These are phyloP conservation scores for Chelonia mydas DNA, from an alignment of 2,797 vertebrate species.

Conservation along the genomic window DNA sequence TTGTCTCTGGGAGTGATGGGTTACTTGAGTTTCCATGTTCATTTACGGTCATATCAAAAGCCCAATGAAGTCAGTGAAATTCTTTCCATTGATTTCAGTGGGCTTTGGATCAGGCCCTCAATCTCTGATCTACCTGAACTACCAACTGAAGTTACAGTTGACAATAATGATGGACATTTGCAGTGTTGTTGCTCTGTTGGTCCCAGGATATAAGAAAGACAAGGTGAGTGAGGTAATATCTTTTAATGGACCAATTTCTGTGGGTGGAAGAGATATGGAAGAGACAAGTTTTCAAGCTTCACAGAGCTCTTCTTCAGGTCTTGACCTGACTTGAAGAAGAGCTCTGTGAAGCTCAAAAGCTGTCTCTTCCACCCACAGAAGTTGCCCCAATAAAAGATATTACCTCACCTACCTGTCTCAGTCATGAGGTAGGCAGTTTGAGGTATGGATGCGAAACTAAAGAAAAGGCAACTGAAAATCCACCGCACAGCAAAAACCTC, in stretches of 20 bases:
- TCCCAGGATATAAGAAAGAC: neutral
- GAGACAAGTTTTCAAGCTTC: neutral
- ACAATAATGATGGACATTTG: neutral
- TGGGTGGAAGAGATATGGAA: neutral
- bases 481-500: rapidly evolving
- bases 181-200: neutral
- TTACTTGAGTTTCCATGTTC: neutral
- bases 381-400: neutral
- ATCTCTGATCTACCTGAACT: neutral
- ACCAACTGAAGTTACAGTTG: neutral
- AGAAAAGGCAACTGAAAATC: neutral
- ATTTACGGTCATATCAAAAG: rapidly evolving
- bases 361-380: neutral
- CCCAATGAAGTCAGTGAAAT: rapidly evolving
- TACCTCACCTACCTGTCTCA: neutral
- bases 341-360: too few relatives aligned
- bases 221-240: neutral
- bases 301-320: neutral
- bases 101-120: neutral
- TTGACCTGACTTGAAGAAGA: neutral
- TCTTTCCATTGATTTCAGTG: rapidly evolving
- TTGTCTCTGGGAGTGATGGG: neutral
- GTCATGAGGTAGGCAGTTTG: neutral
- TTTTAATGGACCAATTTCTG: neutral
- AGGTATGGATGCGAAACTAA: neutral